These are phyloP conservation scores for Chaetoderma sp. DNA, from an alignment of 2,888 invertebrate species.

Conservation along the genomic window DNA sequence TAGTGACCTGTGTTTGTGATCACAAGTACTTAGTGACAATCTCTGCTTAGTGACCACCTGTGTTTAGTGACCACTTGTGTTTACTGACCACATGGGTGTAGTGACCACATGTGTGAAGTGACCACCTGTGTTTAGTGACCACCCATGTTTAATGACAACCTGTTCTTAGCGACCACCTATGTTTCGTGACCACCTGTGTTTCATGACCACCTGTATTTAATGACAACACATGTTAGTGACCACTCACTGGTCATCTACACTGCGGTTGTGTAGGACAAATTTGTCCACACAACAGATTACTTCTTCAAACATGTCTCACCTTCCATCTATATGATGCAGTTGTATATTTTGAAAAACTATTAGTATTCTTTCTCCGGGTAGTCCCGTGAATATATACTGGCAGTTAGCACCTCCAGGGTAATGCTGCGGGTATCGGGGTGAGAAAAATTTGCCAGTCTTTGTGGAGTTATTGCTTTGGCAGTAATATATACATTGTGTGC, in stretches of 20 bases:
- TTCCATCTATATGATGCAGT: constrained; percentile 45
- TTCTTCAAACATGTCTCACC: constrained; percentile 23
- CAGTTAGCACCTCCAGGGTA: constrained; percentile 68
- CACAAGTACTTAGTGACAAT: too few species aligned
- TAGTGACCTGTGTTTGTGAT: too few species aligned
- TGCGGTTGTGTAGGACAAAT: too few species aligned
- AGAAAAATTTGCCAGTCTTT: constrained; percentile 61
- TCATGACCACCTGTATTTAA: too few species aligned
- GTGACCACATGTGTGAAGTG: too few species aligned
- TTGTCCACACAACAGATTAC: background rate
- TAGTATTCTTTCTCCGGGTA: constrained; percentile 60
- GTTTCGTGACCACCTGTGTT: too few species aligned
- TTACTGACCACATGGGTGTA: too few species aligned
- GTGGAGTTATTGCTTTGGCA: constrained; percentile 50
- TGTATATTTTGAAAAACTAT: constrained; percentile 64
- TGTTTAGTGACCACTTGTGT: too few species aligned
- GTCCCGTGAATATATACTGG: constrained; percentile 68
- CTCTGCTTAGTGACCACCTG: too few species aligned
- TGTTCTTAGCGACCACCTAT: too few species aligned
- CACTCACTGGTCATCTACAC: background rate
- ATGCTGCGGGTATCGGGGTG: constrained; percentile 66
- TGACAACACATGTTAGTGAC: background rate
- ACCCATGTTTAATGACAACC: too few species aligned
- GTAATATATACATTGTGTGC: constrained; percentile 58
- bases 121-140: too few species aligned